Base-by-base conservation (phyloP, 2,113 vertebrate species). In the Corvus hawaiiensis region DNA sequence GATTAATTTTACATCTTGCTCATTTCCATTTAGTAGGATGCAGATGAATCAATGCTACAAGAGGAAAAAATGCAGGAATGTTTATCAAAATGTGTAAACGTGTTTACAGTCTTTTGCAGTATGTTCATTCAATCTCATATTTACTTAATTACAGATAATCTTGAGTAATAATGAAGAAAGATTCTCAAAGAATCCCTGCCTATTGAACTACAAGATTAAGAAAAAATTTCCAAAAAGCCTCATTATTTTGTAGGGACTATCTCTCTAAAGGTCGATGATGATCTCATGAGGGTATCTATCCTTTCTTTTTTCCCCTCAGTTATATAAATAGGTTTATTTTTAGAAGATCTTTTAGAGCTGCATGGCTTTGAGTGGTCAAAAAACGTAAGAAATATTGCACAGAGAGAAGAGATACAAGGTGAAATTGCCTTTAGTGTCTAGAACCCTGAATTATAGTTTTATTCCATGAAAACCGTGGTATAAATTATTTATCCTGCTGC, bases 1-100 rank as follows among this genome's bases (percentile, higher is more conserved):
- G 72, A 95, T 93, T 95, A 93, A 95, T 94, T 97, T 93, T 94
- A 89, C 62, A 89, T 81, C 74, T 82, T 87, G 52, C 37, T 93
- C 44, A 82, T 93, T 93, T 96, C 75, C 75, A 79, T 87, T 89
- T 68, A 83, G 63, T 54, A 66, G 59, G 51, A 90, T 82, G 82
- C 71, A 90, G 44, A 85, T 74, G 87, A 91, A 90, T 87, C 67
- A 78, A 85, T 39, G 71, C 43, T 91, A 74, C 43, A 76, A 76
- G 75, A 78, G 30, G 9, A 39, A 84, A 79, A 87, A 91, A 48
- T 18, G 18, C 30, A 82, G 46, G 33, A 64, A 89, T 69, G 39
- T 81, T 93, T 89, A 76, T 86, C 67, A 80, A 95, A 93, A 72
- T 33, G 19, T n/a, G 22, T 69, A 87, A 91, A 91, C n/a, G 80